phyloP scores from a whole-genome alignment of 2,797 vertebrate genomes.

The Oophaga sylvatica region DNA sequence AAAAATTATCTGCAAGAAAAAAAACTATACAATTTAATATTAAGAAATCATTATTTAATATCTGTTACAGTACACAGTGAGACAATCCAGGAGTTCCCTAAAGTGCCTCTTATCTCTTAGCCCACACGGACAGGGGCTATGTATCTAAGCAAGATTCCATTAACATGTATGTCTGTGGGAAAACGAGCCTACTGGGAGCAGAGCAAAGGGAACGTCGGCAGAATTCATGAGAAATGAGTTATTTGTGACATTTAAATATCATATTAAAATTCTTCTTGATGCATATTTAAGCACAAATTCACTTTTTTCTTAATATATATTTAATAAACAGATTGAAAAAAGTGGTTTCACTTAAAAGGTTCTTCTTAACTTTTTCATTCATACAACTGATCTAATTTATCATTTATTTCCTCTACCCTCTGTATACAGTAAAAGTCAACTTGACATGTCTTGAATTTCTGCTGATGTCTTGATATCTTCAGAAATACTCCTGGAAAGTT shows the following conservation, averaged over 20 bases:
- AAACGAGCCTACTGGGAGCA: background rate
- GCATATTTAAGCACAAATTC: background rate
- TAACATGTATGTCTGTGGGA: conserved; percentile 7
- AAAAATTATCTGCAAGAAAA: background rate
- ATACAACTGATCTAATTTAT: background rate
- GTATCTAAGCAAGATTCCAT: background rate
- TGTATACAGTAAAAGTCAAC: no score
- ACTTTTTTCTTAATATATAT: background rate
- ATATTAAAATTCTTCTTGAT: conserved; percentile 13
- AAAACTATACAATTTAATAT: conserved; percentile 1
- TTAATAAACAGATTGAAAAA: background rate
- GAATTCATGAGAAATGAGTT: background rate
- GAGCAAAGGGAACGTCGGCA: background rate
- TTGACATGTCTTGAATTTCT: no score
- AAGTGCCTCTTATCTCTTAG: conserved; percentile 4
- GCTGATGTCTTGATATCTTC: no score
- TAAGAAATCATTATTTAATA: conserved; percentile 3
- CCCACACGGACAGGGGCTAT: conserved; percentile 5
- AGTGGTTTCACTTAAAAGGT: background rate
- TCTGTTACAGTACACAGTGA: background rate
- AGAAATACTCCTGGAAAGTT: no score
- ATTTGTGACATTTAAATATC: background rate
- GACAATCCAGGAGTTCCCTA: background rate
- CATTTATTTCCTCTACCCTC: background rate
- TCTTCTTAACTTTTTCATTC: background rate